Base-by-base conservation (phyloP, 2,113 vertebrate genomes). In the Thalassarche chlororhynchos region DNA sequence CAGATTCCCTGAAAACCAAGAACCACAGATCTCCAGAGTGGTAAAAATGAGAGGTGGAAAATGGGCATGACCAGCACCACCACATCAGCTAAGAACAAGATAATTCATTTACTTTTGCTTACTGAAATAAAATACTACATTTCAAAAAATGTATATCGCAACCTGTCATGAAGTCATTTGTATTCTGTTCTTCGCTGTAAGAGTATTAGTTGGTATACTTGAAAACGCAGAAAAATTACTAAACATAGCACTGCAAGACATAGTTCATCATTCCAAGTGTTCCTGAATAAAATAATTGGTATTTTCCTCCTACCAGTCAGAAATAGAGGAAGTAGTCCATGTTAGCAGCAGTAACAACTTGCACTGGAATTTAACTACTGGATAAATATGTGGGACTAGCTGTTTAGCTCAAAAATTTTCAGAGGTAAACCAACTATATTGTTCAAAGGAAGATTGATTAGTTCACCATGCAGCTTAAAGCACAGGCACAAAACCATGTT, bases 11-110 rank as follows among this genome's bases (percentile, higher is more conserved):
- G 18, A 88, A 93, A 89, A 62, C 3, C n/a, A 36, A 70, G 20
- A 89, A 29, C 9, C 2, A 29, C 17, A 44, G 6, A 57, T 14
- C 6, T 32, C 14, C 51, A 32, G 3, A 58, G 9, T 1, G 12
- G 34, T 6, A 84, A 89, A 60, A 69, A 70, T 6, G 2, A 70
- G 46, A 74, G 34, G 5, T 28, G 16, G 25, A 61, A 58, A 89
- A 87, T 3, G 3, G 7, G 10, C 4, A 68, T 7, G 12, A 84
- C 24, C 15, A 60, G 49, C 46, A 75, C 9, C 0, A 0, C 8
- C 34, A 70, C 19, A 38, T 26, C 18, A 54, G 18, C 29, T 54
- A 66, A 49, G 24, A 62, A 49, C 20, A 47, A 42, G 34, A 54
- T 17, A 47, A 70, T 15, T 36, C 0, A 42, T 31, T 65, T 66